A percentile compares a stretch with the other conserved stretches of the same genome.
phyloP scores from a whole-genome alignment of 2,888 invertebrate genomes.

The Prosapia bicincta region DNA sequence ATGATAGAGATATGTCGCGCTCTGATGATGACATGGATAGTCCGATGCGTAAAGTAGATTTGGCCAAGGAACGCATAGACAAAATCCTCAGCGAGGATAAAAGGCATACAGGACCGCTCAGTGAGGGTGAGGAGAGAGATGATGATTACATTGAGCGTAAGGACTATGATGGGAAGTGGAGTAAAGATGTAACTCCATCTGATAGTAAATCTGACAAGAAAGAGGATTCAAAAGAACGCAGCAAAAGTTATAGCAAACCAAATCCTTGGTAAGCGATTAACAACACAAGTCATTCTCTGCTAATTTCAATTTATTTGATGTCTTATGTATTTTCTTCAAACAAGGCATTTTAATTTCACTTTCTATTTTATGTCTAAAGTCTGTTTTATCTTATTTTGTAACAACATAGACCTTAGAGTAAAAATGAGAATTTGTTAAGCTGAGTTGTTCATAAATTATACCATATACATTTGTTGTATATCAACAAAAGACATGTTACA shows the following conservation, averaged over 20 bases:
- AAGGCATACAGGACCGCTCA: slow-evolving; percentile 54
- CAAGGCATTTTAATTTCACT: too few relatives aligned
- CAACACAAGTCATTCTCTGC: background rate
- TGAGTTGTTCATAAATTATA: too few relatives aligned
- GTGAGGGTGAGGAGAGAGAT: slow-evolving; percentile 57
- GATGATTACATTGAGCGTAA: slow-evolving; percentile 59
- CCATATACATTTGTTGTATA: too few relatives aligned
- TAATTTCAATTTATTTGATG: background rate
- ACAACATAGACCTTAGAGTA: too few relatives aligned
- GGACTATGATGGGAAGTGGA: slow-evolving; percentile 63
- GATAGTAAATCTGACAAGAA: slow-evolving; percentile 50
- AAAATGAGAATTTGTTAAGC: too few relatives aligned
- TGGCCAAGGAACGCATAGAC: slow-evolving; percentile 57
- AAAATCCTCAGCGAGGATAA: slow-evolving; percentile 50
- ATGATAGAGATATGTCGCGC: slow-evolving; percentile 39
- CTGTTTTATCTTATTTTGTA: too few relatives aligned
- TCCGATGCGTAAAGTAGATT: slow-evolving; percentile 51
- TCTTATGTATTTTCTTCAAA: too few relatives aligned
- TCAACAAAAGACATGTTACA: too few relatives aligned
- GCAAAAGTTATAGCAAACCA: slow-evolving; percentile 45
- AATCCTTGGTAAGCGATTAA: slow-evolving; percentile 17
- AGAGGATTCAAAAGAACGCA: slow-evolving; percentile 54
- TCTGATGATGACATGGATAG: slow-evolving; percentile 49
- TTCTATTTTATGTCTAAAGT: too few relatives aligned
- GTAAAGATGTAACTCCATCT: slow-evolving; percentile 5